Evolutionary conservation across 2,113 vertebrate species (phyloP), one percentile per base, ranked within the genome.

Genomic region (Mormyrus iriodes): DNA sequence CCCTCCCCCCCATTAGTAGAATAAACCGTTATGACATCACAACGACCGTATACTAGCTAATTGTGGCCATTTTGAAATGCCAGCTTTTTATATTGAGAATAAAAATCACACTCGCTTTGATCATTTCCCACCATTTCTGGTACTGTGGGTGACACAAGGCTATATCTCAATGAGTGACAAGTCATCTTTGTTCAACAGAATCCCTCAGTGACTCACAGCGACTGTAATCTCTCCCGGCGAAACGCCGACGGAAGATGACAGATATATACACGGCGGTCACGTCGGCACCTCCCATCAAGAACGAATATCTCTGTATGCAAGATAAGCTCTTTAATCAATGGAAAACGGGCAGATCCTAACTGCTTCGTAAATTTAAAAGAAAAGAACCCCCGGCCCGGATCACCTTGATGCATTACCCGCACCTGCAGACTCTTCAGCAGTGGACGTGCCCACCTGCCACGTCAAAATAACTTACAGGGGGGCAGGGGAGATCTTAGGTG

Each of bases 261-360:
- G 52, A 35, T 39, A 48, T 48, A 39, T 39, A 8, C 6, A 24
- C 42, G 6, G 0, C 4, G 39, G 42, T 31, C 39, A 39, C 39
- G 52, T 27, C 12, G 79, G 6, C n/a, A 17, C 79, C 39, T 58
- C 76, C 49, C 39, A 84, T 84, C 39, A 24, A 84, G 76, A 58
- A 48, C 44, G 27, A 85, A 61, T 48, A 31, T 89, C 88, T 79
- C 76, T 61, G 88, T 84, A 87, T 53, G 35, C 13, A 13, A 89
- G 88, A 89, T 88, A 83, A 55, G 88, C 17, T 79, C 39, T 84
- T 89, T 85, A 89, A 89, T 85, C 49, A 89, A 89, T 21, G 4
- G 52, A 85, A 84, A 79, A 39, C 39, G 13, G 52, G 52, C 44
- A 24, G 65, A 42, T 42, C 48, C 48, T 82, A 27, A 82, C 17